Conservation (phyloP, 2,113 vertebrate species). For the Crotalus tigris region DNA sequence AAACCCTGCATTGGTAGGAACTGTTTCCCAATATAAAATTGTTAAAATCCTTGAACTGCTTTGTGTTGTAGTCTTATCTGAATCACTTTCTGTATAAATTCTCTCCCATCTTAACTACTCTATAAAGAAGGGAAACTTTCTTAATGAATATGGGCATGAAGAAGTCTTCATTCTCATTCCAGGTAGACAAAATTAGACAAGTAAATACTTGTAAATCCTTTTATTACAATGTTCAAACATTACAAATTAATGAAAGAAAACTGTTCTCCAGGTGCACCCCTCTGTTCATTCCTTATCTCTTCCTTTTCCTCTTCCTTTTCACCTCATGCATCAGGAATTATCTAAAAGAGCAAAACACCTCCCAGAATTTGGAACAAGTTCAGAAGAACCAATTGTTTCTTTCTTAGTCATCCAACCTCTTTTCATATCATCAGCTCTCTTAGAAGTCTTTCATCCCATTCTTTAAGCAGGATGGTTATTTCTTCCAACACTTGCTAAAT, state of each 20-base stretch:
- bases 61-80: background rate
- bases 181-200: background rate
- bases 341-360: conserved; percentile 31
- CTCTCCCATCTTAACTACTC: background rate
- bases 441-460: background rate
- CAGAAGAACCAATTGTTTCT: conserved; percentile 34
- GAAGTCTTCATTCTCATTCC: background rate
- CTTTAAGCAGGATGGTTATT: background rate
- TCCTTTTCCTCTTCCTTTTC: conserved; percentile 23
- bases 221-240: background rate
- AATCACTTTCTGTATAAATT: background rate
- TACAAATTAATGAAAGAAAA: background rate
- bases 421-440: background rate
- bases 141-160: background rate
- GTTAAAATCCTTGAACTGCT: background rate
- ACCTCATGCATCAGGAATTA: conserved; percentile 62
- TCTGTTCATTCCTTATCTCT: background rate
- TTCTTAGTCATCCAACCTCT: background rate
- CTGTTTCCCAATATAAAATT: background rate
- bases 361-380: conserved; percentile 48
- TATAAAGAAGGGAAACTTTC: background rate
- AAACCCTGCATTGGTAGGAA: background rate
- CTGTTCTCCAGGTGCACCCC: background rate
- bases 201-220: background rate
- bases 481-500: background rate